phyloP scores from a whole-genome alignment of 2,797 vertebrate genomes.

The Garrulus glandarius region DNA sequence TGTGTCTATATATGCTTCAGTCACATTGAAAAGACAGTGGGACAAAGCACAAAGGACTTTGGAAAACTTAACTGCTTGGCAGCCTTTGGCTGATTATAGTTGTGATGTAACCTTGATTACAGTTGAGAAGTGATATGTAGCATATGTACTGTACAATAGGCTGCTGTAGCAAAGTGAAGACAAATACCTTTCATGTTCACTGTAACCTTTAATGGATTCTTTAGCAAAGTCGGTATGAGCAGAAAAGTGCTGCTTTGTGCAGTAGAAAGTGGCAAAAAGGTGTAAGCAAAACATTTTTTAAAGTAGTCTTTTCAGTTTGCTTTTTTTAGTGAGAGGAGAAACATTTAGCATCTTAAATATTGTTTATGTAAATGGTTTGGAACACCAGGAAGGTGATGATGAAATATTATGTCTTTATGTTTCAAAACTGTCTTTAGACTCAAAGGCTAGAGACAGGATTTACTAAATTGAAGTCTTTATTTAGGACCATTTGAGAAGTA shows the following conservation, averaged over 20 bases:
- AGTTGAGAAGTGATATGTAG: neutral
- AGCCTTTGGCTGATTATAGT: neutral
- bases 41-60: neutral
- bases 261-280: neutral
- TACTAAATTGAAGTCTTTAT: neutral
- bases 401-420: neutral
- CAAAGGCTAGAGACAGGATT: neutral
- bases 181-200: neutral
- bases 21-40: neutral
- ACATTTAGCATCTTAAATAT: neutral
- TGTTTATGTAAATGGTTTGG: neutral
- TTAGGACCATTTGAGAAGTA: neutral
- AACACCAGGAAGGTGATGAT: neutral
- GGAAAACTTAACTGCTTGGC: neutral
- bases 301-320: neutral
- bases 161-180: neutral
- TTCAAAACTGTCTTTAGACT: neutral
- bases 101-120: neutral
- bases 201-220: neutral
- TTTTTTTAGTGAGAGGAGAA: neutral
- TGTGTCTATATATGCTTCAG: neutral
- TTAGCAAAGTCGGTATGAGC: neutral
- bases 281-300: neutral
- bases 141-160: neutral
- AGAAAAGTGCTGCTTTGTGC: neutral